Percentiles rank a stretch among this genome's conserved stretches.
These are phyloP conservation scores for Sitophilus oryzae DNA, from an alignment of 1,140 invertebrate genomes.

Conservation along the genomic window DNA sequence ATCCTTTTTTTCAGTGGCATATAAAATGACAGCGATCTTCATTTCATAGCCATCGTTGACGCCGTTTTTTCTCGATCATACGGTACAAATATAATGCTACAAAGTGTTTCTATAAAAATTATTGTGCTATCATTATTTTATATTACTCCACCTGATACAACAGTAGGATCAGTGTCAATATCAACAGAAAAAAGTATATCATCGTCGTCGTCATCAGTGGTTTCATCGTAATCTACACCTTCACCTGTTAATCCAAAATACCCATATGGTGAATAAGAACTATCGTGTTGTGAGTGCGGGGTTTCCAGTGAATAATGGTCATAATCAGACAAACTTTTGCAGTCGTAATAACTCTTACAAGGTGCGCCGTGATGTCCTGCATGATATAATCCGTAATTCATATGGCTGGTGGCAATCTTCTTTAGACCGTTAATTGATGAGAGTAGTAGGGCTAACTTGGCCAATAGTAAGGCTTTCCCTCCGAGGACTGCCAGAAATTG, in stretches of 20 bases:
- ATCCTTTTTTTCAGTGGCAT: too few species aligned
- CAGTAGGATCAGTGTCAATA: constrained; percentile 2
- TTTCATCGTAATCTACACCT: background rate
- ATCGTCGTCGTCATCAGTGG: background rate
- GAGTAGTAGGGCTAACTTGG: constrained; percentile 70
- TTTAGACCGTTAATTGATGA: constrained; percentile 71
- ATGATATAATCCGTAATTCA: constrained; percentile 41
- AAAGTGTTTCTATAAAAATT: too few species aligned
- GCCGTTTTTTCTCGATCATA: too few species aligned
- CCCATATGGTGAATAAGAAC: background rate
- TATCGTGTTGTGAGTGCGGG: background rate
- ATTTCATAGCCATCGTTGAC: too few species aligned
- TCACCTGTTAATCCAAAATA: background rate
- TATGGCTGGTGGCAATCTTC: constrained; percentile 40
- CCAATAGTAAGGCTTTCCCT: constrained; percentile 66
- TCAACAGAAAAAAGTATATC: constrained; percentile 12
- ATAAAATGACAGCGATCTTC: too few species aligned
- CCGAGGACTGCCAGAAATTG: constrained; percentile 70
- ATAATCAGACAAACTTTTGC: background rate
- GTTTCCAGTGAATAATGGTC: background rate
- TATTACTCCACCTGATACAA: background rate
- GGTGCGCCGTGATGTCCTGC: constrained; percentile 16
- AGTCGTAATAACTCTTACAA: constrained; percentile 23
- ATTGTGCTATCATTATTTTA: too few species aligned
- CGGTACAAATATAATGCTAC: too few species aligned